Evolutionary conservation across 1,140 invertebrate genomes (phyloP).

Genomic region (Ceratosolen fusciceps): DNA sequence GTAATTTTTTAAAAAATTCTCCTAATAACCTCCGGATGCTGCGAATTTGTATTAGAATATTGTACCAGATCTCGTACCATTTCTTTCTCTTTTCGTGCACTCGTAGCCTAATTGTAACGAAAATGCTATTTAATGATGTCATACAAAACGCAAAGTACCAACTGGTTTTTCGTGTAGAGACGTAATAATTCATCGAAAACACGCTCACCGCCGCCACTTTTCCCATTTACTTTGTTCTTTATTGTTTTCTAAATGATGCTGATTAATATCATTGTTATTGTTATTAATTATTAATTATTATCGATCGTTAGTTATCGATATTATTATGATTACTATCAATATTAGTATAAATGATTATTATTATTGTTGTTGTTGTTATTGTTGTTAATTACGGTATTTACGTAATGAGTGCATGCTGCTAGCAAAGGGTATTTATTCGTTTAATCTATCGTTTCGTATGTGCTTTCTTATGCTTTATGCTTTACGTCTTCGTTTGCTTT

Average conservation of each 20-base stretch:
- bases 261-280: no score
- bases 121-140: not conserved
- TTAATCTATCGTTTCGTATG: constrained; percentile 2
- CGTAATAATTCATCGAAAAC: not conserved
- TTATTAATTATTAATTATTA: no score
- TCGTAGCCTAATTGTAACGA: no score
- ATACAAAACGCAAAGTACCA: not conserved
- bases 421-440: constrained; percentile 10
- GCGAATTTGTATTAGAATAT: constrained; percentile 23
- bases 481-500: constrained; percentile 28
- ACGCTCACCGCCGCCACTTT: no score
- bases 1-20: constrained; percentile 4
- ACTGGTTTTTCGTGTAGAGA: not conserved
- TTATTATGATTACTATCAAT: no score
- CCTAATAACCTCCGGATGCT: no score
- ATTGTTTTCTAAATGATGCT: no score
- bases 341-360: no score
- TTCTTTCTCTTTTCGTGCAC: not conserved
- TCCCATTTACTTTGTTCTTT: no score
- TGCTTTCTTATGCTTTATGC: constrained; percentile 12
- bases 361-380: no score
- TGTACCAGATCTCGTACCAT: no score
- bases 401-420: constrained; percentile 20
- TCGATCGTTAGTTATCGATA: no score
- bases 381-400: constrained; percentile 23